Percentiles rank a stretch among this genome's conserved stretches.
These are phyloP conservation scores for Pachycephala philippinensis DNA, from an alignment of 2,113 vertebrate genomes.

Conservation along the genomic window DNA sequence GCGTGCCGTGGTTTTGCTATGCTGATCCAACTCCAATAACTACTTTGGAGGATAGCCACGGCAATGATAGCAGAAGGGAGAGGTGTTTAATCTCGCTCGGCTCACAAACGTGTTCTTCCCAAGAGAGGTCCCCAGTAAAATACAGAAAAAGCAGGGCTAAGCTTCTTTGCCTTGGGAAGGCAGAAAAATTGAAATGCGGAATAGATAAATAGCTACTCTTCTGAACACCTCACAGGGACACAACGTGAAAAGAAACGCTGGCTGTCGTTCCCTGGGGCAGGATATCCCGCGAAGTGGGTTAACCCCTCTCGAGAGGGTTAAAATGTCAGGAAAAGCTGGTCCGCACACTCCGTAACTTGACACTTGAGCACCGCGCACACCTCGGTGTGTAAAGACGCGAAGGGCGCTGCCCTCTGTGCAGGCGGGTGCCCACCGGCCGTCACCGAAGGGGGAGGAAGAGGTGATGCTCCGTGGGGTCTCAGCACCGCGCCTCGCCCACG, in stretches of 20 bases:
- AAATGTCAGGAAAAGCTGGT: not conserved
- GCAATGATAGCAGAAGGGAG: not conserved
- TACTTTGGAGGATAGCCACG: not conserved
- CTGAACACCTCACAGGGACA: not conserved
- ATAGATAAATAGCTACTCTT: not conserved
- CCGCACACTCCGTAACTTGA: not conserved
- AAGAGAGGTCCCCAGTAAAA: not conserved
- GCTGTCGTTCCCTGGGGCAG: not conserved
- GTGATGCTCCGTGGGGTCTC: not conserved
- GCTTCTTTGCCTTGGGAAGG: not conserved
- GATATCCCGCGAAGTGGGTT: not conserved
- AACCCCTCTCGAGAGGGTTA: not conserved
- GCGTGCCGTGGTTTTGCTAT: not conserved
- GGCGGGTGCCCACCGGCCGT: not conserved
- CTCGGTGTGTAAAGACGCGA: not conserved
- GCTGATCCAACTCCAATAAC: not conserved
- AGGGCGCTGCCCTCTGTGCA: not conserved
- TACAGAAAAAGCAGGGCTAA: not conserved
- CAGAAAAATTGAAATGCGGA: not conserved
- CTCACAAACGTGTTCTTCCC: not conserved
- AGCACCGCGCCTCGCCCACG: not conserved
- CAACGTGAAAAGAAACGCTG: not conserved
- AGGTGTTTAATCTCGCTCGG: not conserved
- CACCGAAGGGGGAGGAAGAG: not conserved
- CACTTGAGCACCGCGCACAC: not conserved